Base-by-base conservation (phyloP, 1,140 invertebrate species). In the Nephila pilipes region DNA sequence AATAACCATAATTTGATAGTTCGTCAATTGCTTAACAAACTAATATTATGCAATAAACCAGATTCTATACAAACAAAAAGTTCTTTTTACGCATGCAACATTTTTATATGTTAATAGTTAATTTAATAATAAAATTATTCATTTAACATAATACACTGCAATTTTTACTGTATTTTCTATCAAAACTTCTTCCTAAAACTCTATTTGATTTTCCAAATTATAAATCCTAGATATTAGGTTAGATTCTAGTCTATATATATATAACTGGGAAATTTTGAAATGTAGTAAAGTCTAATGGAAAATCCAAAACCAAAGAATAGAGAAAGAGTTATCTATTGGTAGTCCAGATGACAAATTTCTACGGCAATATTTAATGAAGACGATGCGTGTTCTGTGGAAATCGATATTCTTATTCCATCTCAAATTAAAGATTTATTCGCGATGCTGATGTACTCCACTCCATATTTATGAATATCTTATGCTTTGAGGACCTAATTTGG, bases 361-460 rank as follows among this genome's bases (percentile, higher is more conserved):
- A 29, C 29, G 29, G 32, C 69, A 32, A 32, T 75, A 75, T 75
- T 75, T 75, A 29, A 75, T 75, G 32, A 75, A 29, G 69, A 14
- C n/a, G 32, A 75, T 32, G 29, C 22, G 10, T 16, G 18, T 20
- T 8, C 32, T 3, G 36, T 75, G 69, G 10, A 18, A 75, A 75
- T 75, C 69, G 18, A 75, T 75, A 75, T 75, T 75, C 69, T 18
- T 6, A 36, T 29, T 75, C 29, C 69, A 29, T 36, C 69, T 75
- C 69, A 75, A 75, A 75, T 75, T 75, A 75, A 75, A 75, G 25
- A 75, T 75, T 75, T 75, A 75, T 75, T 75, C 69, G 2, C 69
- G 29, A 32, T 18, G 0, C 14, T 36, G 1, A 32, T 75, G 29
- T 36, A 18, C 20, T 75, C 65, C 6, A 29, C 25, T 36, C 8